phyloP scores from a whole-genome alignment of 1,140 invertebrate genomes.

The Calycopis cecrops region DNA sequence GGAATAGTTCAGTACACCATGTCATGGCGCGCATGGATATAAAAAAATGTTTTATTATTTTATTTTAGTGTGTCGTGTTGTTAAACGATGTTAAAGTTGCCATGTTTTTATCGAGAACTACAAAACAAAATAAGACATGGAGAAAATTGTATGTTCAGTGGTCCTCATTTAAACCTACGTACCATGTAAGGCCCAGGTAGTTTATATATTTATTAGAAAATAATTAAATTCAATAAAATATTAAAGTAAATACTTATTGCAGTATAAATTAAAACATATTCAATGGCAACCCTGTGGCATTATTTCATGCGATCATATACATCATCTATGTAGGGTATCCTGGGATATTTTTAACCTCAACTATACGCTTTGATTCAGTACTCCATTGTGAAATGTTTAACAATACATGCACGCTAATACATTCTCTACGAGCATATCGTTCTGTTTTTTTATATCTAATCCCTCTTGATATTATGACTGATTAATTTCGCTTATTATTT shows the following conservation, averaged over 20 bases:
- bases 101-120: too few species aligned
- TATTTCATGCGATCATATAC: conserved; percentile 21
- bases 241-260: not conserved
- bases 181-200: too few species aligned
- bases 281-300: conserved; percentile 39
- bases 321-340: conserved; percentile 30
- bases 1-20: too few species aligned
- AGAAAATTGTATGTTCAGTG: too few species aligned
- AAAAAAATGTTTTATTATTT: too few species aligned
- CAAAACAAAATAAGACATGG: too few species aligned
- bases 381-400: conserved; percentile 43
- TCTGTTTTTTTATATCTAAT: conserved; percentile 31
- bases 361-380: conserved; percentile 57
- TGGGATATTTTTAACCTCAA: conserved; percentile 57
- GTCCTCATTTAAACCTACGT: too few species aligned
- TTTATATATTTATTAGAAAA: too few species aligned
- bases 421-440: conserved; percentile 26
- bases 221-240: not conserved
- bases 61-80: too few species aligned
- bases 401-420: conserved; percentile 43
- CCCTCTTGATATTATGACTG: not conserved
- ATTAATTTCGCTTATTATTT: conserved; percentile 3
- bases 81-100: too few species aligned
- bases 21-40: too few species aligned
- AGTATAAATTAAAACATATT: too few species aligned